A percentile compares a stretch with the other conserved stretches of the same genome.
These are phyloP conservation scores for Chlorodrepanis virens DNA, from an alignment of 2,113 vertebrate species.

Conservation along the genomic window DNA sequence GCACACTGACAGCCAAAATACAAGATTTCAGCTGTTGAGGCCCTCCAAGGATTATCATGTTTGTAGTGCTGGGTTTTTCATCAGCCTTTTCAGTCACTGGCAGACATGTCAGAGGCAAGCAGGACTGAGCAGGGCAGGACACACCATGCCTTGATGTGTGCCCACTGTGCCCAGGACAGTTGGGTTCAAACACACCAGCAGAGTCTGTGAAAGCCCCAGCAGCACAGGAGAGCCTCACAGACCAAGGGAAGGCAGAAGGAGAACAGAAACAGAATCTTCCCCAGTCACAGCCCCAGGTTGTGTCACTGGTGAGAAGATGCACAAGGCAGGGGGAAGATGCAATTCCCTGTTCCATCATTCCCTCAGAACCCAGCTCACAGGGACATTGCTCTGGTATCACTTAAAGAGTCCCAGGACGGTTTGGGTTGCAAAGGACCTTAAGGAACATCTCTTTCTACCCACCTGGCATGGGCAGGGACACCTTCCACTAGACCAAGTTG, in stretches of 20 bases:
- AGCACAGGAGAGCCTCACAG: not conserved
- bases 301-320: accelerated
- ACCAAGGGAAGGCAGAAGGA: accelerated
- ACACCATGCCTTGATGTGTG: not conserved
- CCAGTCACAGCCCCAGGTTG: not conserved
- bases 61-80: not conserved
- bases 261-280: accelerated
- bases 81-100: not conserved
- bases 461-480: not conserved
- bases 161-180: not conserved
- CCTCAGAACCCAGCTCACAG: accelerated
- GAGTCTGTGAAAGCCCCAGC: not conserved
- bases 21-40: not conserved
- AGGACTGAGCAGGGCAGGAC: not conserved
- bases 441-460: not conserved
- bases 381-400: not conserved
- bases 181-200: not conserved
- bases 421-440: not conserved
- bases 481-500: accelerated
- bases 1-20: slow-evolving; percentile 16
- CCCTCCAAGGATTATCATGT: not conserved
- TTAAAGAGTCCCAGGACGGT: not conserved
- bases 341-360: not conserved
- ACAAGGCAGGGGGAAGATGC: accelerated
- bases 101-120: not conserved